Conservation (phyloP, 2,113 vertebrate species). For the Lophochroa leadbeateri region DNA sequence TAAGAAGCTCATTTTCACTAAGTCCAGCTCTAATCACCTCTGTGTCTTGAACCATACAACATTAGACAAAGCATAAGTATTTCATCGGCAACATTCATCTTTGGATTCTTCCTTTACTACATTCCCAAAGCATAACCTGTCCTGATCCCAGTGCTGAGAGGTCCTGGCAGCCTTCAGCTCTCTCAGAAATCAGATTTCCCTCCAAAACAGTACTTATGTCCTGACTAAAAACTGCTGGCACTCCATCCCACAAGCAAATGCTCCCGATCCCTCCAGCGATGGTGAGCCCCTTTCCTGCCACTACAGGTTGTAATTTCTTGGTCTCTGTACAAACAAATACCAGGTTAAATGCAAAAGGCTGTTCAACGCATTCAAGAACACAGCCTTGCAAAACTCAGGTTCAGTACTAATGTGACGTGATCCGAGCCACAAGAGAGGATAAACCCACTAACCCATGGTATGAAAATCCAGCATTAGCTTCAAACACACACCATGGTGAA, state of each 20-base stretch:
- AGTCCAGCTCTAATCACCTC: neutral
- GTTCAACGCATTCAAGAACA: fast-evolving
- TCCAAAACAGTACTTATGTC: neutral
- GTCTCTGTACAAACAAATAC: neutral
- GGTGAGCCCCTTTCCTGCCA: neutral
- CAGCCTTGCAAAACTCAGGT: neutral
- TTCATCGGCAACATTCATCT: neutral
- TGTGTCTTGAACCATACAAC: neutral
- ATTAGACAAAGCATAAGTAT: neutral
- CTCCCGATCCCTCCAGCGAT: fast-evolving
- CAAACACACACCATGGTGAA: fast-evolving
- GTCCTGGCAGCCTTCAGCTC: neutral
- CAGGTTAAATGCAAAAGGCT: neutral
- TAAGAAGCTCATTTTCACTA: neutral
- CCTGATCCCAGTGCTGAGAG: fast-evolving
- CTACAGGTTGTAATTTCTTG: fast-evolving
- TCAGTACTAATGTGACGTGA: neutral
- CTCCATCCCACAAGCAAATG: fast-evolving
- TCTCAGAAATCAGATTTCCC: neutral
- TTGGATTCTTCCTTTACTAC: neutral
- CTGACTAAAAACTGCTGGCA: neutral
- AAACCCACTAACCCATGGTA: fast-evolving
- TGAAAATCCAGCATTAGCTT: neutral
- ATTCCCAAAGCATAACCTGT: neutral
- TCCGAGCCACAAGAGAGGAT: fast-evolving